Percentiles rank a stretch among this genome's conserved stretches.
Conservation (phyloP, 1,140 invertebrate genomes). For the Formica selysi region DNA sequence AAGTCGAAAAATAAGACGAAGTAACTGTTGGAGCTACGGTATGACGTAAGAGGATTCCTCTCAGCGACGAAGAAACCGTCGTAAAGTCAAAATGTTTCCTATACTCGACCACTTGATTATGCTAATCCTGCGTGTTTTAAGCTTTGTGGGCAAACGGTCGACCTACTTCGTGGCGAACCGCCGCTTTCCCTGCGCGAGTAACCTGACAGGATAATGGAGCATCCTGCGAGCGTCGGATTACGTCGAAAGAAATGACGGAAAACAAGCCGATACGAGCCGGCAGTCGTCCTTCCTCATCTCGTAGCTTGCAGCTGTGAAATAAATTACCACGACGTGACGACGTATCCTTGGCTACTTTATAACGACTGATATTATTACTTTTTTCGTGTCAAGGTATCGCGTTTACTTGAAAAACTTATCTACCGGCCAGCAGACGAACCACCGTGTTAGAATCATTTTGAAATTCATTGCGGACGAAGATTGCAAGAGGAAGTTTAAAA, state of each 20-base stretch:
- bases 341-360: not conserved
- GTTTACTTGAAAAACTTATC: slow-evolving; percentile 5
- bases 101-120: slow-evolving; percentile 67
- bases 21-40: not conserved
- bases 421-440: not conserved
- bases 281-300: not conserved
- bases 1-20: not conserved
- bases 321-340: slow-evolving; percentile 31
- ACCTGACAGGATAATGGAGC: slow-evolving; percentile 73
- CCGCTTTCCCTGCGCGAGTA: slow-evolving; percentile 67
- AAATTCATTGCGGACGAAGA: slow-evolving; percentile 10
- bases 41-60: slow-evolving; percentile 19
- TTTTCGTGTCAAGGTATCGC: not conserved
- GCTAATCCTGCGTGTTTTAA: slow-evolving; percentile 76
- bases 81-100: slow-evolving; percentile 69
- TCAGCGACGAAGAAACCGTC: not conserved
- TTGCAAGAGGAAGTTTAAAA: slow-evolving; percentile 36
- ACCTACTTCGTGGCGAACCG: slow-evolving; percentile 67
- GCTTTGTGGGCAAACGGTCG: slow-evolving; percentile 64
- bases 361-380: not conserved
- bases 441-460: not conserved
- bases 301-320: slow-evolving; percentile 12
- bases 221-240: slow-evolving; percentile 69
- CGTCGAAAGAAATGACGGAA: slow-evolving; percentile 68
- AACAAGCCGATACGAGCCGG: slow-evolving; percentile 54